A percentile compares a stretch with the other conserved stretches of the same genome.
Evolutionary conservation across 2,888 invertebrate species (phyloP).

Genomic region (Drosophila demipolita): DNA sequence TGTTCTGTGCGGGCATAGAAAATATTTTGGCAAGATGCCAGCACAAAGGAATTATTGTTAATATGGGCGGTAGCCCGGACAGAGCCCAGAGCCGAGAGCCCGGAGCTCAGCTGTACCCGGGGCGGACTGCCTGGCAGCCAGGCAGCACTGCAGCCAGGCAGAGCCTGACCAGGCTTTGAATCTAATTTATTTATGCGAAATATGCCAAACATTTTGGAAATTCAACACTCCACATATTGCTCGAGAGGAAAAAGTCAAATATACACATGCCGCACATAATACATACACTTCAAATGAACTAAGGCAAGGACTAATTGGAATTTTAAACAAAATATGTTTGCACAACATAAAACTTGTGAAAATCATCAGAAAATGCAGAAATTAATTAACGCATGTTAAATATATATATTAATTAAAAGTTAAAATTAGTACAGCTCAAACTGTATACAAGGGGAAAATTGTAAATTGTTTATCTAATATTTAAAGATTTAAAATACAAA

Average conservation of each 20-base stretch:
- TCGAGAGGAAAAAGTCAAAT: background rate
- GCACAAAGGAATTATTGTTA: conserved; percentile 76
- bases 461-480: background rate
- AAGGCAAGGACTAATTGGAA: background rate
- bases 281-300: conserved; percentile 18
- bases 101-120: conserved; percentile 21
- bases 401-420: background rate
- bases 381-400: background rate
- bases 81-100: conserved; percentile 24
- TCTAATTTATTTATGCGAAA: conserved; percentile 72
- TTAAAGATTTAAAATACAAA: background rate
- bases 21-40: conserved; percentile 73
- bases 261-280: conserved; percentile 26
- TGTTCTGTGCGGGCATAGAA: conserved; percentile 47
- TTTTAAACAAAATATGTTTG: background rate
- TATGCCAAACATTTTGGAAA: conserved; percentile 65
- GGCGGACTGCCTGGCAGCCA: background rate
- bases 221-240: conserved; percentile 38
- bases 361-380: background rate
- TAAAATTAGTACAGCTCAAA: background rate
- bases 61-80: conserved; percentile 65
- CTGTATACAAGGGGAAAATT: background rate
- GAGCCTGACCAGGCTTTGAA: conserved; percentile 43
- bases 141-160: conserved; percentile 21
- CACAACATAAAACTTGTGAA: background rate